Conservation (phyloP, 2,113 vertebrate genomes). For the Takifugu bimaculatus region DNA sequence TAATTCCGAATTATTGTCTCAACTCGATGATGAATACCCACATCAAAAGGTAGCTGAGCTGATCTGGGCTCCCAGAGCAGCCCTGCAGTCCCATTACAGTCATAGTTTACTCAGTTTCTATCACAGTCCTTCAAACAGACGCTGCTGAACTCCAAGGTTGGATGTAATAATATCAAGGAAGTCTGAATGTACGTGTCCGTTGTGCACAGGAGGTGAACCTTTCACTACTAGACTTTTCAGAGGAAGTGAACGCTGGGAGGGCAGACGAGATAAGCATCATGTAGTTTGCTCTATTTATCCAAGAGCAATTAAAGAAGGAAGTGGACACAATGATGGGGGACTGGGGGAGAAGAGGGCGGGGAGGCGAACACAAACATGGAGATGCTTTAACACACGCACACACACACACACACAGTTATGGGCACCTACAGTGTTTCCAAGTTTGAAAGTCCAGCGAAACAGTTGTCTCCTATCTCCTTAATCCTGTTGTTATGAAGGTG, state of each 20-base stretch:
- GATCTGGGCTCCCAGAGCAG: no score
- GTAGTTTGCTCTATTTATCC: conserved; percentile 75
- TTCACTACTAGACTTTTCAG: conserved; percentile 24
- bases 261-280: conserved; percentile 69
- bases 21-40: no score
- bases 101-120: neutral
- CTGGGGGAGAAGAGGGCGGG: conserved; percentile 56
- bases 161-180: neutral
- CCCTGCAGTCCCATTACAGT: no score
- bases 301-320: conserved; percentile 75
- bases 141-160: neutral
- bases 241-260: conserved; percentile 71
- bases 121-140: neutral
- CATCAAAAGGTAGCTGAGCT: no score
- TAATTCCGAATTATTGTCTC: no score
- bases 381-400: conserved; percentile 1
- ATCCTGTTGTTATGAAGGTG: conserved; percentile 99
- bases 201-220: conserved; percentile 20
- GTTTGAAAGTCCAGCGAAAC: conserved; percentile 90
- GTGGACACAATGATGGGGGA: conserved; percentile 72
- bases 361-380: conserved; percentile 26
- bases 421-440: conserved; percentile 94
- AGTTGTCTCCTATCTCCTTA: conserved; percentile 83
- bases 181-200: neutral
- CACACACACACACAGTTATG: conserved; percentile 4